Base-by-base conservation (phyloP, 2,797 vertebrate genomes). In the Enteromius anoplus region DNA sequence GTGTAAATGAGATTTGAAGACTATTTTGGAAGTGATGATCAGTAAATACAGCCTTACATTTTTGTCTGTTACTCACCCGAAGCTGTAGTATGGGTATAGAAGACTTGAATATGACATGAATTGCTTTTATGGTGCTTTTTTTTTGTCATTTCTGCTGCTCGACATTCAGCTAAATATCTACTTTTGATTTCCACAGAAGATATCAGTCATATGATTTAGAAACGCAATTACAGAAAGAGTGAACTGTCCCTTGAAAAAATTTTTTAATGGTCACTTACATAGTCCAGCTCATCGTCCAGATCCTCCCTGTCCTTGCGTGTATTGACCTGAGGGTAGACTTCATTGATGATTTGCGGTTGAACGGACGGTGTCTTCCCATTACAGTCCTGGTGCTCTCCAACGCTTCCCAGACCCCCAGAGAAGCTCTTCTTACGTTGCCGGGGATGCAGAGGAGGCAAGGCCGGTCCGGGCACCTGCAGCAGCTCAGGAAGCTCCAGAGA, bases 311-410 rank as follows among this genome's bases (percentile, higher is more conserved):
- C 96, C 79, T 96, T 95, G 88, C 95, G 94, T 37, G 95, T 92
- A 78, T 96, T 97, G 92, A 99, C 97, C 90, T 98, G 96, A 10
- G 97, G 98, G 87, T 98, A 99, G 85, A 99, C 96, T 1, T 98
- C 97, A 2, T 96, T 95, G 49, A 94, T 91, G 68, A 95, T 90
- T 40, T 93, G 93, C 17, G 93, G 92, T 78, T 93, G 93, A 3
- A 91, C 91, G 60, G 96, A 92, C 8, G 96, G 95, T 70, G 96
- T 96, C 93, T 97, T 98, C 23, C 97, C 97, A 4, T 97, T 97
- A 88, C 96, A 97, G 91, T 98, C 96, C 82, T 96, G 97, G 72
- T 97, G 96, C 8, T 96, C 92, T 0, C 90, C 87, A 1, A 87
- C 87, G 4, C 89, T 80, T 8, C 84, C 92, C 0, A 88, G 17